Conservation (phyloP, 2,113 vertebrate species). For the Rynchops niger region DNA sequence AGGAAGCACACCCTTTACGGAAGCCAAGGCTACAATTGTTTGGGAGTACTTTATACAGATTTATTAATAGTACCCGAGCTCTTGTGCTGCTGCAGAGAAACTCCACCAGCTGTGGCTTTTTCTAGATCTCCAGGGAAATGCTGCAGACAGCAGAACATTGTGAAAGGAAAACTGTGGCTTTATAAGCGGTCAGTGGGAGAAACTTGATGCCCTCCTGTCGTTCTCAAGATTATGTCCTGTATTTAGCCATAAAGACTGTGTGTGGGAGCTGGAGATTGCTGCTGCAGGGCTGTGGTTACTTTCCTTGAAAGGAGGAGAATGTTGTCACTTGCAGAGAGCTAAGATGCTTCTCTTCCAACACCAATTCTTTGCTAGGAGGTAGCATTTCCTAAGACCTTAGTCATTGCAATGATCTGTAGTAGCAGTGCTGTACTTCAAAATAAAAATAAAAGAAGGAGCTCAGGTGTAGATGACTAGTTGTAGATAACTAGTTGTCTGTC, state of each 20-base stretch:
- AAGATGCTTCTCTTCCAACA: neutral
- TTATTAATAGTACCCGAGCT: neutral
- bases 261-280: neutral
- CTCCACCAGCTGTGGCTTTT: neutral
- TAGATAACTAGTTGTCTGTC: neutral
- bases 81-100: neutral
- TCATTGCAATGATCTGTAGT: fast-evolving
- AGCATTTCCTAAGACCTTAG: neutral
- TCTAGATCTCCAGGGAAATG: neutral
- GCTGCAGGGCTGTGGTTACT: neutral
- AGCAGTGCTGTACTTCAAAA: neutral
- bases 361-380: neutral
- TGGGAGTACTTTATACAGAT: neutral
- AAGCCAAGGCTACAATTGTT: neutral
- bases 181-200: neutral
- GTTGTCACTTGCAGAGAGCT: neutral
- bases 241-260: neutral
- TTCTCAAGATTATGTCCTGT: neutral
- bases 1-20: neutral
- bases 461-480: neutral
- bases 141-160: neutral
- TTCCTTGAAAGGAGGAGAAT: neutral
- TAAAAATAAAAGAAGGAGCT: neutral
- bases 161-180: neutral
- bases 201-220: neutral